These are phyloP conservation scores for Mesocentrotus franciscanus DNA, from an alignment of 53 echinoderm and acorn worm genomes.

Conservation along the genomic window DNA sequence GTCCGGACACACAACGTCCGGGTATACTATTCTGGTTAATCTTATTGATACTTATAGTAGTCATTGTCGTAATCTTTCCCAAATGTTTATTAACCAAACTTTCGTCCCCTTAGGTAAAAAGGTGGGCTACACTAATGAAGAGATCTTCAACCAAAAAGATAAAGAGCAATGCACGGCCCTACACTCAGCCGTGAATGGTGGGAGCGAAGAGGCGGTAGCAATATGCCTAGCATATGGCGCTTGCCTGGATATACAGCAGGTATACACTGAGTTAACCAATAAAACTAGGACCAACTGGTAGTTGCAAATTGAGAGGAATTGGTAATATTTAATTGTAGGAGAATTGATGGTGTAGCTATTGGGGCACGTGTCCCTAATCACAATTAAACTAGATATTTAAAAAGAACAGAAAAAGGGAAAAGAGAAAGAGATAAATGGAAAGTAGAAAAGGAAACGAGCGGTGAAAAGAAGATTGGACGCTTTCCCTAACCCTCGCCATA, in stretches of 20 bases:
- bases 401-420: no score
- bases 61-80: no score
- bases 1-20: no score
- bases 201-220: slow-evolving; percentile 72
- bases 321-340: not conserved
- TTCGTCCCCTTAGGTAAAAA: slow-evolving; percentile 24
- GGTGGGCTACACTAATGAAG: slow-evolving; percentile 36
- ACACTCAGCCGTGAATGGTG: slow-evolving; percentile 80
- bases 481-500: no score
- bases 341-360: not conserved
- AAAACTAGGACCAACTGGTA: not conserved
- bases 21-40: no score
- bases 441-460: no score
- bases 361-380: no score
- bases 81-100: not conserved
- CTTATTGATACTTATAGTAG: no score
- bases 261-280: not conserved
- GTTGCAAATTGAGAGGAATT: not conserved
- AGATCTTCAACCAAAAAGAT: slow-evolving; percentile 48
- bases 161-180: slow-evolving; percentile 76
- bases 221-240: slow-evolving; percentile 77
- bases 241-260: slow-evolving; percentile 71
- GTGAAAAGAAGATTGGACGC: no score
- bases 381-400: no score
- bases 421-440: no score